These are phyloP conservation scores for Ceyx cyanopectus DNA, from an alignment of 2,113 vertebrate genomes.

Conservation along the genomic window DNA sequence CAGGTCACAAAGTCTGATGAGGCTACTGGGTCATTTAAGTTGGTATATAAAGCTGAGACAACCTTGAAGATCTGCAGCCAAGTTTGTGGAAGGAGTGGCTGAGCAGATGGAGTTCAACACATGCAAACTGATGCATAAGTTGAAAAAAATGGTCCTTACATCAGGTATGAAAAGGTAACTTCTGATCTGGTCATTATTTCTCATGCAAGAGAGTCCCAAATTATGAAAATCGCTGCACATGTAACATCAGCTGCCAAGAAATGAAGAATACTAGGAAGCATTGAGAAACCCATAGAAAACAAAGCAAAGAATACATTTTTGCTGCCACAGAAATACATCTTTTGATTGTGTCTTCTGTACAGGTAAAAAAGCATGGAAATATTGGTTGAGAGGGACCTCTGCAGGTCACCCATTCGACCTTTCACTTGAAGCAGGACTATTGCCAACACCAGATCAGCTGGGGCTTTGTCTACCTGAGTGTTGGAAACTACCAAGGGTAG, in stretches of 20 bases:
- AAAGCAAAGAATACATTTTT: neutral
- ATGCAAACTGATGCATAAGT: neutral
- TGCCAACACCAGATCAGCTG: neutral
- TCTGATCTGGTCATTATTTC: neutral
- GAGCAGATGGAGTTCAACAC: neutral
- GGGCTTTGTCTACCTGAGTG: neutral
- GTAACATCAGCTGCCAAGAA: neutral
- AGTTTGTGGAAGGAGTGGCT: neutral
- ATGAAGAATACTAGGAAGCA: neutral
- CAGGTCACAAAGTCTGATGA: neutral
- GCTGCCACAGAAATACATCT: neutral
- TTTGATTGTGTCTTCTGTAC: neutral
- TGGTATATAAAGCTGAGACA: neutral
- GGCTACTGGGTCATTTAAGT: neutral
- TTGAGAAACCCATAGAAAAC: neutral
- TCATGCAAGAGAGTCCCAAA: neutral
- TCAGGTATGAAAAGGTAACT: neutral
- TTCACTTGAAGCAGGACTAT: neutral
- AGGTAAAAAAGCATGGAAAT: neutral
- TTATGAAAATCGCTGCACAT: neutral
- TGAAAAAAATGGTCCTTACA: neutral
- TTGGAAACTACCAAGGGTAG: neutral
- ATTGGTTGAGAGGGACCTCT: slow-evolving; percentile 70
- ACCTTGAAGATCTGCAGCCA: neutral
- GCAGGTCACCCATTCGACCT: slow-evolving; percentile 22